Conservation (phyloP, 2,797 vertebrate genomes). For the Forpus xanthops region DNA sequence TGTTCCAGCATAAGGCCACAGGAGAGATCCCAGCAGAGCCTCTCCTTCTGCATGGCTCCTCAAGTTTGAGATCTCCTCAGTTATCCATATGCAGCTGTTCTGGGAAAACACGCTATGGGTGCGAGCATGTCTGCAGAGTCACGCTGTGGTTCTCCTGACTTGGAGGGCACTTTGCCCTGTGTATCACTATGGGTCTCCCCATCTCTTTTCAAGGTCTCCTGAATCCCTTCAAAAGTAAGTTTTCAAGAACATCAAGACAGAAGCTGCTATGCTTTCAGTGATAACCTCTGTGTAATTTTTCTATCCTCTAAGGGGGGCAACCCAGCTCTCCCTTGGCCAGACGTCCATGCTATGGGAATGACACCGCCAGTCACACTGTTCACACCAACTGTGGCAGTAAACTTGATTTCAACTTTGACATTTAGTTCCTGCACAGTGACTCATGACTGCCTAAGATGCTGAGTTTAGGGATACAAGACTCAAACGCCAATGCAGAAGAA, state of each 20-base stretch:
- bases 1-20: neutral
- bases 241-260: neutral
- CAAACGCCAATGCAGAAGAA: slow-evolving; percentile 33
- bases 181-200: neutral
- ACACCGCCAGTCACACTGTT: slow-evolving; percentile 27
- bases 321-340: neutral
- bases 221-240: neutral
- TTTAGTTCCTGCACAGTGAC: slow-evolving; percentile 70
- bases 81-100: neutral
- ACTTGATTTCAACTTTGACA: slow-evolving; percentile 76
- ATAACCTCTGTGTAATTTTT: neutral
- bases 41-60: neutral
- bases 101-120: neutral
- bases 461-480: slow-evolving; percentile 38
- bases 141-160: neutral
- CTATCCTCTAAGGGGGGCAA: neutral
- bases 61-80: neutral
- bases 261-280: neutral
- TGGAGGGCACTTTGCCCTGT: neutral
- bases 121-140: neutral
- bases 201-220: neutral
- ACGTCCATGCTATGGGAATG: slow-evolving; percentile 37
- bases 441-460: slow-evolving; percentile 29
- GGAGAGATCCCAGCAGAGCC: neutral
- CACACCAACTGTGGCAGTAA: slow-evolving; percentile 59